Conservation (phyloP, 2,113 vertebrate species). For the Rhegmatorhina hoffmannsi region DNA sequence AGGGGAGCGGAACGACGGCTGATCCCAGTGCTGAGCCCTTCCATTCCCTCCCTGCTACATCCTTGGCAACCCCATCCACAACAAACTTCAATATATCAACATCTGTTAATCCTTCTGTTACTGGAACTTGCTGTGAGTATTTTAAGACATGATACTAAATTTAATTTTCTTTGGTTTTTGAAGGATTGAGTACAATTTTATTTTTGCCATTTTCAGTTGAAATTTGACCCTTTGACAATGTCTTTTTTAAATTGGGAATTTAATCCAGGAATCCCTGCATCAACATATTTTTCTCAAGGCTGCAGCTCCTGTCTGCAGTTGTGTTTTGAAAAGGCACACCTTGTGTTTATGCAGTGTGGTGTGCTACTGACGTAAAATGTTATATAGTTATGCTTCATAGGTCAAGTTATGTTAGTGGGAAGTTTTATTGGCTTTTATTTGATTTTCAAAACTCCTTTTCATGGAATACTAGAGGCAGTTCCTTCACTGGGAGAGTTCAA, state of each 20-base stretch:
- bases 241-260: fast-evolving
- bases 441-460: neutral
- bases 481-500: fast-evolving
- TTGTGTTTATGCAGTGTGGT: fast-evolving
- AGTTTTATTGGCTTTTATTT: neutral
- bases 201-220: neutral
- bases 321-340: fast-evolving
- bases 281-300: fast-evolving
- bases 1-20: fast-evolving
- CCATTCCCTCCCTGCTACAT: neutral
- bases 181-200: fast-evolving
- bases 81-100: fast-evolving
- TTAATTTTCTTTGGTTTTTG: fast-evolving
- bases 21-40: neutral
- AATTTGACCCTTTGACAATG: fast-evolving
- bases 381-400: fast-evolving
- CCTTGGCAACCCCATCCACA: fast-evolving
- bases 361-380: fast-evolving
- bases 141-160: fast-evolving
- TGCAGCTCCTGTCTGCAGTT: fast-evolving
- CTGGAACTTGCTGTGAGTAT: neutral
- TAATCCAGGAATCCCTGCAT: neutral
- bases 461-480: neutral
- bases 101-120: neutral
- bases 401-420: fast-evolving